Conservation (phyloP, 1,140 invertebrate species). For the Ruditapes philippinarum region DNA sequence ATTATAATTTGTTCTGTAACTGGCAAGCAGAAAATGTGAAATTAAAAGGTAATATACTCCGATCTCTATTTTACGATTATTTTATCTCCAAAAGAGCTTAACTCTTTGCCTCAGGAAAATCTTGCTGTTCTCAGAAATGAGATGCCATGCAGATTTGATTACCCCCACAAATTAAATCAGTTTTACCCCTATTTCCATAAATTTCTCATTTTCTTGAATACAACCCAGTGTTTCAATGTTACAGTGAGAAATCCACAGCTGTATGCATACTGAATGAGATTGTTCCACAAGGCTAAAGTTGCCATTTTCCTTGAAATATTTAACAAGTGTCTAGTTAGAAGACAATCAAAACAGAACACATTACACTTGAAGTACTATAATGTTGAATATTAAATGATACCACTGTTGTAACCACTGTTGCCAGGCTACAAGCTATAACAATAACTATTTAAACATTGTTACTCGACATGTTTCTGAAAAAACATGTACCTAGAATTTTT, state of each 20-base stretch:
- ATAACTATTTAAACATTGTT: too few species aligned
- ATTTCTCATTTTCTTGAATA: not conserved
- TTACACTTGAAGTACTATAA: too few species aligned
- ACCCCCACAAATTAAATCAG: not conserved
- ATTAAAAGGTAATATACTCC: too few species aligned
- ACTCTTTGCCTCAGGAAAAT: not conserved
- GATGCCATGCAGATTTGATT: not conserved
- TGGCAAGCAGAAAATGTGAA: too few species aligned
- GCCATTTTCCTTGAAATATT: not conserved
- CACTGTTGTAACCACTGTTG: too few species aligned
- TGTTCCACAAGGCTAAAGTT: not conserved
- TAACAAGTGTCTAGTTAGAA: not conserved
- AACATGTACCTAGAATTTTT: too few species aligned
- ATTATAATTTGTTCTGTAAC: too few species aligned
- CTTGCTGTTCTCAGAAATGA: not conserved
- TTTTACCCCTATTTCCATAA: not conserved
- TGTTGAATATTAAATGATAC: too few species aligned
- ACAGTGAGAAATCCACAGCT: constrained; percentile 3
- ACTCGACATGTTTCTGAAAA: too few species aligned
- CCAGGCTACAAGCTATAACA: too few species aligned
- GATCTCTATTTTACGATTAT: too few species aligned
- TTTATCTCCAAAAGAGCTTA: not conserved
- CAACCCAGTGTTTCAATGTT: not conserved
- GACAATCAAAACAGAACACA: too few species aligned
- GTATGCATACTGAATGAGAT: not conserved